phyloP scores from a whole-genome alignment of 1,140 invertebrate genomes.

The Drosophila suzukii region DNA sequence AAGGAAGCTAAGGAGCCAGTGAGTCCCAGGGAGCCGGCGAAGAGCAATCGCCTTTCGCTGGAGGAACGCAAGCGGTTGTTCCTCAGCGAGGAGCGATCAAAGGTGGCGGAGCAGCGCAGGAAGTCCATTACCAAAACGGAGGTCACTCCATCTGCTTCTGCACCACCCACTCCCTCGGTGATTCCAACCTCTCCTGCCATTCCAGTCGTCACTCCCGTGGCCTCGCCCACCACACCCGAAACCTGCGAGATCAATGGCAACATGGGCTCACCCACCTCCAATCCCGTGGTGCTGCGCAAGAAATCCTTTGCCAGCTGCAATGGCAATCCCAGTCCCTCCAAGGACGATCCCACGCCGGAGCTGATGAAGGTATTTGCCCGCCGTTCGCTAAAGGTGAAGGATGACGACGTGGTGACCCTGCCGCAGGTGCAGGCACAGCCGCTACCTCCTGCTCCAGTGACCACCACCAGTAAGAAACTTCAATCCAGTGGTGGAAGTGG shows the following conservation, averaged over 20 bases:
- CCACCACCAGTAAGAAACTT: conserved; percentile 67
- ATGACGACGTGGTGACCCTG: conserved; percentile 87
- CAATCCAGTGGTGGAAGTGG: conserved; percentile 37
- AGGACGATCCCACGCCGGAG: conserved; percentile 89
- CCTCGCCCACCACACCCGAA: conserved; percentile 24
- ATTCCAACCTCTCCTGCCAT: conserved; percentile 28
- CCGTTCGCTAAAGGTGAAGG: conserved; percentile 90
- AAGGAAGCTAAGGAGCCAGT: neutral
- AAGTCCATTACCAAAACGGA: conserved; percentile 60
- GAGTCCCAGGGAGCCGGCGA: conserved; percentile 17
- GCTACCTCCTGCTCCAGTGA: conserved; percentile 46
- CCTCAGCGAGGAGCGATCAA: conserved; percentile 65
- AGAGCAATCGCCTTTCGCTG: conserved; percentile 62
- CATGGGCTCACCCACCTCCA: conserved; percentile 22
- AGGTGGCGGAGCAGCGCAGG: conserved; percentile 67
- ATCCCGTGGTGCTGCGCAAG: conserved; percentile 85
- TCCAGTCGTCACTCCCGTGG: conserved; percentile 1
- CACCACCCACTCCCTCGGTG: conserved; percentile 14
- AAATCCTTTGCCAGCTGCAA: conserved; percentile 84
- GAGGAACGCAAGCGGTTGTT: conserved; percentile 77
- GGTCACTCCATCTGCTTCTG: neutral
- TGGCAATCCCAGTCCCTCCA: conserved; percentile 44
- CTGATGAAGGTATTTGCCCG: conserved; percentile 92
- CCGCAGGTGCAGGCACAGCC: conserved; percentile 25
- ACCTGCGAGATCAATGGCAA: conserved; percentile 36